Evolutionary conservation across 2,113 vertebrate species (phyloP).

Genomic region (Acanthisitta chloris): DNA sequence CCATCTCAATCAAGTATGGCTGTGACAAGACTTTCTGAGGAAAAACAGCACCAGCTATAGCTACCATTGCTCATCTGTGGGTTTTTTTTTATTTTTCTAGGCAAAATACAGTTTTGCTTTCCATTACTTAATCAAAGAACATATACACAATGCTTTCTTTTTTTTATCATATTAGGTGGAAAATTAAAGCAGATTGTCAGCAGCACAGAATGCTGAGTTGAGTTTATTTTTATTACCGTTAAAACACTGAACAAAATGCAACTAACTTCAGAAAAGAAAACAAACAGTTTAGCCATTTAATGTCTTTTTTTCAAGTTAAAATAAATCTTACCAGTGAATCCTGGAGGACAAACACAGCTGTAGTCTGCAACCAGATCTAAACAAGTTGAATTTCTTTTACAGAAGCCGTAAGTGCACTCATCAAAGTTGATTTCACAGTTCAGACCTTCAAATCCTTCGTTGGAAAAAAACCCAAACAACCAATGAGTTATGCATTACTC

Average conservation of each 20-base stretch:
- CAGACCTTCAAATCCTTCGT: constrained; percentile 69
- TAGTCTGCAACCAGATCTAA: constrained; percentile 76
- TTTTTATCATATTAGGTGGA: background rate
- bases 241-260: background rate
- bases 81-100: background rate
- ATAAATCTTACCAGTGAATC: constrained; percentile 72
- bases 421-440: constrained; percentile 79
- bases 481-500: background rate
- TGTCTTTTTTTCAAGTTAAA: background rate
- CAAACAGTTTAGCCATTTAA: background rate
- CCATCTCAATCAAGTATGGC: background rate
- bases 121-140: background rate
- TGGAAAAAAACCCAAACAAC: background rate
- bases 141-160: background rate
- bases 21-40: background rate
- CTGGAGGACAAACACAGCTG: constrained; percentile 72
- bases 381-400: constrained; percentile 76
- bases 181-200: background rate
- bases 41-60: background rate
- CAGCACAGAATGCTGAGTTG: background rate
- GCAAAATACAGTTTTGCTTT: background rate
- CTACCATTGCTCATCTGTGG: background rate
- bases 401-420: constrained; percentile 75
- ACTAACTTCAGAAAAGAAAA: background rate
- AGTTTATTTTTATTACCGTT: background rate